phyloP scores from a whole-genome alignment of 2,113 vertebrate species.

The Columba janthina region DNA sequence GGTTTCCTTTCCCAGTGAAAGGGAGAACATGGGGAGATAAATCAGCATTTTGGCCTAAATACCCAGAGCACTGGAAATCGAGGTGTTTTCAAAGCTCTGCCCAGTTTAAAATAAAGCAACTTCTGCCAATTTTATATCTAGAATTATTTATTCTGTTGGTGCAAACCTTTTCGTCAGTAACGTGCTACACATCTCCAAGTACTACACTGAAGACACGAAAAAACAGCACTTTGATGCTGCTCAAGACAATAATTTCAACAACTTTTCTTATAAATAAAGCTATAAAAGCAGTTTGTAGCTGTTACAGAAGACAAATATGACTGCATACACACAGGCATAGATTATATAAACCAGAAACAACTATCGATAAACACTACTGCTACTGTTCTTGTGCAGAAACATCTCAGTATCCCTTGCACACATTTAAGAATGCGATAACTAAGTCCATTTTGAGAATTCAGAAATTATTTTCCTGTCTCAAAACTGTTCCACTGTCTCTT shows the following conservation, averaged over 20 bases:
- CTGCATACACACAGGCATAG: not conserved
- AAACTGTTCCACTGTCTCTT: not conserved
- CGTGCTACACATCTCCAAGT: not conserved
- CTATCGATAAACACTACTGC: not conserved
- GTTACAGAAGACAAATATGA: not conserved
- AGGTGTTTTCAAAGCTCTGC: not conserved
- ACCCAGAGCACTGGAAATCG: not conserved
- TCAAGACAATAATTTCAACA: not conserved
- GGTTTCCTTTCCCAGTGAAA: not conserved
- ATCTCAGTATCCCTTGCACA: not conserved
- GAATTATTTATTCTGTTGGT: not conserved
- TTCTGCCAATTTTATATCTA: not conserved
- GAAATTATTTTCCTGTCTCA: not conserved
- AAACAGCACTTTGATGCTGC: not conserved
- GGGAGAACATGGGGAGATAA: not conserved
- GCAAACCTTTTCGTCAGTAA: not conserved
- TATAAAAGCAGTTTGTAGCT: not conserved
- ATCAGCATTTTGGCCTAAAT: not conserved
- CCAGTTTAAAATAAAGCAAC: not conserved
- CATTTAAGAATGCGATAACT: not conserved
- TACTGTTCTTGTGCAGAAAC: not conserved
- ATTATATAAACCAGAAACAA: not conserved
- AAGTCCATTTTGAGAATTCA: not conserved
- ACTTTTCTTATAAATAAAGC: not conserved
- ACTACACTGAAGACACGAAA: not conserved